Evolutionary conservation across 1,140 invertebrate species (phyloP).

Genomic region (Daktulosphaira vitifoliae): DNA sequence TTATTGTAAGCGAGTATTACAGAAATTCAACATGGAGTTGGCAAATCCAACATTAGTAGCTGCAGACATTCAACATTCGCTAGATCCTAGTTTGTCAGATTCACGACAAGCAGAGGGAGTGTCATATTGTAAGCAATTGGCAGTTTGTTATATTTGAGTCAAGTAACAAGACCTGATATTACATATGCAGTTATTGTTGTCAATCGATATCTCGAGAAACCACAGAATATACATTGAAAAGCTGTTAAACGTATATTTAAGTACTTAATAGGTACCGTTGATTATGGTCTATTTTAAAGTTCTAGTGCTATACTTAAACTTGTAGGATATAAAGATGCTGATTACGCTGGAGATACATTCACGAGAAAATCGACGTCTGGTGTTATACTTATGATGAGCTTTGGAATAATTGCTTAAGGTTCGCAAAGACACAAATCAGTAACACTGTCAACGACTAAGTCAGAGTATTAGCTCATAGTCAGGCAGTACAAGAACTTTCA

Average conservation of each 20-base stretch:
- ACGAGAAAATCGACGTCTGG: conserved; percentile 42
- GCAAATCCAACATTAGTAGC: not conserved
- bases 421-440: too few species aligned
- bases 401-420: conserved; percentile 40
- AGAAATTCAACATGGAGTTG: not conserved
- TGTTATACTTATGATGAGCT: conserved; percentile 40
- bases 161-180: not conserved
- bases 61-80: not conserved
- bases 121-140: not conserved
- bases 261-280: not conserved
- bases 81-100: not conserved
- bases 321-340: conserved; percentile 38
- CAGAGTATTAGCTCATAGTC: conserved; percentile 20
- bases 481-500: conserved; percentile 2
- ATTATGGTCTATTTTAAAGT: too few species aligned
- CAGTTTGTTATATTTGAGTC: too few species aligned
- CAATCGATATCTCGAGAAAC: not conserved
- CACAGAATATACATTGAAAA: not conserved
- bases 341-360: conserved; percentile 39
- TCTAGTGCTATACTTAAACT: conserved; percentile 9
- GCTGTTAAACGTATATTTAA: not conserved
- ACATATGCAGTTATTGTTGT: too few species aligned
- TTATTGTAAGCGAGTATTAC: too few species aligned
- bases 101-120: not conserved
- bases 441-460: too few species aligned